Base-by-base conservation (phyloP, 2,113 vertebrate genomes). In the Ahaetulla prasina region DNA sequence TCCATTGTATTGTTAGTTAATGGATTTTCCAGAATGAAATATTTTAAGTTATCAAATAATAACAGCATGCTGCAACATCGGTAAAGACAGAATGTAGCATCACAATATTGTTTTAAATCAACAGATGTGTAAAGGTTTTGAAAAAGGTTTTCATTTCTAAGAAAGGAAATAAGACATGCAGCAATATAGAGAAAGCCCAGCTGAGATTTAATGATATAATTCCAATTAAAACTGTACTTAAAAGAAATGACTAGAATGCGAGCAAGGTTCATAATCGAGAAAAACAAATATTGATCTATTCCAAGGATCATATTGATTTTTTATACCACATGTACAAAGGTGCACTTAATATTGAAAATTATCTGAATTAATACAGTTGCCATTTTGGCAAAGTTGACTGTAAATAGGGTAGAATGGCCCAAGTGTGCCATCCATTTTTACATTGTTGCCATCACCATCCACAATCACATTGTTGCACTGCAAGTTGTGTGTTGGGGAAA, bases 261-360 rank as follows among this genome's bases (percentile, higher is more conserved):
- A 94, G 45, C 68, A 87, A 0, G 93, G 74, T 80, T 95, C 60
- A 53, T 90, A 91, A 89, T 88, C 86, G 91, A 92, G 88, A 89
- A 94, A 91, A 96, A 91, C 60, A 93, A 50, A 52, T 96, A 94
- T 86, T 94, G 94, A 96, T 96, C 95, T 95, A 90, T 91, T 92
- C 25, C 47, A 92, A 94, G 91, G 55, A 90, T 93, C 85, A 89
- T 95, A 92, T 89, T 95, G 91, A 93, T 94, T 95, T 97, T 95
- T 95, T 95, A 93, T 92, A 90, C 92, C 94, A 90, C 90, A 94
- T 95, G 94, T 90, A 94, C 91, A 94, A 96, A 95, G 80, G 52
- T 95, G 54, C 39, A 87, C 94, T 95, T 0, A 0, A n/a, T 88
- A 92, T 96, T 95, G 93, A 95, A 97, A 96, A 95, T 96, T 95